Evolutionary conservation across 2,797 vertebrate species (phyloP).

Genomic region (Philypnodon macrostomus): DNA sequence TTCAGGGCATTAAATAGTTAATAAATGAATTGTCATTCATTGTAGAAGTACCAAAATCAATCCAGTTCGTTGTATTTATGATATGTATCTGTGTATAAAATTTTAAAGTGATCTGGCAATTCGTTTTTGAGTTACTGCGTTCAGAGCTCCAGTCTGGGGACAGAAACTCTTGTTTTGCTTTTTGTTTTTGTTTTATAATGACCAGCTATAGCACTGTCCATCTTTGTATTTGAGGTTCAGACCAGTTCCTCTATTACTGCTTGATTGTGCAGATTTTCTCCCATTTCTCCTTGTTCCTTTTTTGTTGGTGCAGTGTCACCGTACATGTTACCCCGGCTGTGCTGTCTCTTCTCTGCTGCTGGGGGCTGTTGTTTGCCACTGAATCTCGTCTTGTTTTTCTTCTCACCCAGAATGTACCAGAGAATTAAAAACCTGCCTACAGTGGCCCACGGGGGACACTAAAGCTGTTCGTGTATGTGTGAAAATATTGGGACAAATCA

Average conservation of each 20-base stretch:
- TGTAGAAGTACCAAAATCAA: too few species aligned
- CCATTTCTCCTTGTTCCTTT: conserved; percentile 3
- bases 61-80: too few species aligned
- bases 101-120: too few species aligned
- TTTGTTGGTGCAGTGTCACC: conserved; percentile 23
- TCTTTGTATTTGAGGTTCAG: too few species aligned
- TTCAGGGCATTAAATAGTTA: too few species aligned
- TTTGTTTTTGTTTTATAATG: too few species aligned
- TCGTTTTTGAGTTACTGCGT: too few species aligned
- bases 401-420: conserved; percentile 24
- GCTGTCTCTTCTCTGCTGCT: conserved; percentile 1
- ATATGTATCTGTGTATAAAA: too few species aligned
- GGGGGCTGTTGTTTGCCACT: conserved; percentile 38
- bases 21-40: too few species aligned
- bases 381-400: conserved; percentile 26
- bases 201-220: too few species aligned
- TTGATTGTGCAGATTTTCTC: not conserved
- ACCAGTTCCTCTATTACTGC: conserved; percentile 7
- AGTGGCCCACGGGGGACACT: conserved; percentile 35
- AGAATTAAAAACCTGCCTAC: conserved; percentile 18
- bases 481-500: conserved; percentile 61
- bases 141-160: too few species aligned
- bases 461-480: conserved; percentile 43
- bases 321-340: conserved; percentile 12
- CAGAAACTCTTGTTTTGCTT: too few species aligned